Percentiles rank a stretch among this genome's conserved stretches.
Evolutionary conservation across 1,140 invertebrate genomes (phyloP).

Genomic region (Varroa destructor): DNA sequence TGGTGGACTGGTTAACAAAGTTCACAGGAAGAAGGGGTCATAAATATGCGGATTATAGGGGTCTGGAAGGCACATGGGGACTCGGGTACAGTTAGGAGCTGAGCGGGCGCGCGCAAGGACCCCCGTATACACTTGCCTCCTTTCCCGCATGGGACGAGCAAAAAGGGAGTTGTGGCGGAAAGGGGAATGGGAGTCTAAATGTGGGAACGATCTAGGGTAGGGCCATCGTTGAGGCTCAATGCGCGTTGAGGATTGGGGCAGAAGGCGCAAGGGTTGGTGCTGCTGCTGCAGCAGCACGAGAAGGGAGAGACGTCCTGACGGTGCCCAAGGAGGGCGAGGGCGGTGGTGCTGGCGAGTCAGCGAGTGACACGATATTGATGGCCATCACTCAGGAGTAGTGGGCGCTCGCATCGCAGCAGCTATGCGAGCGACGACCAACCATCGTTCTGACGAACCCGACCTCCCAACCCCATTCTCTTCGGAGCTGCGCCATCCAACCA

Average conservation of each 20-base stretch:
- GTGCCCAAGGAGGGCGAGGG: slow-evolving; percentile 11
- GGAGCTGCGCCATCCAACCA: too few relatives aligned
- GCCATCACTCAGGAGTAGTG: slow-evolving; percentile 26
- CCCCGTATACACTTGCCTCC: neutral
- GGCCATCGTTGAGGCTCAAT: neutral
- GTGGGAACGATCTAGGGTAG: neutral
- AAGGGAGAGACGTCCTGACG: too few relatives aligned
- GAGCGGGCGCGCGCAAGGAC: neutral
- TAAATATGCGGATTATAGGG: slow-evolving; percentile 27
- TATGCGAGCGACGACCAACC: too few relatives aligned
- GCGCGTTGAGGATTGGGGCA: neutral
- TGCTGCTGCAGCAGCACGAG: neutral
- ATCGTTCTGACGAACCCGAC: too few relatives aligned
- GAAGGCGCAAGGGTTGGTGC: neutral
- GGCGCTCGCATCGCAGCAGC: too few relatives aligned
- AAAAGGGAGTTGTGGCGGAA: too few relatives aligned
- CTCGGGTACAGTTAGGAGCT: neutral
- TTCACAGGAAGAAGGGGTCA: slow-evolving; percentile 28
- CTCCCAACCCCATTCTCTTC: too few relatives aligned
- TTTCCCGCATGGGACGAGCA: too few relatives aligned
- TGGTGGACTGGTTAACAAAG: slow-evolving; percentile 26
- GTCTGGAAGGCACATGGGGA: neutral
- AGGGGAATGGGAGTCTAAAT: neutral
- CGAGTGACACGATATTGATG: slow-evolving; percentile 28
- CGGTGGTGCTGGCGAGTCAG: slow-evolving; percentile 8